Base-by-base conservation (phyloP, 1,140 invertebrate species). In the Calliphora vicina region DNA sequence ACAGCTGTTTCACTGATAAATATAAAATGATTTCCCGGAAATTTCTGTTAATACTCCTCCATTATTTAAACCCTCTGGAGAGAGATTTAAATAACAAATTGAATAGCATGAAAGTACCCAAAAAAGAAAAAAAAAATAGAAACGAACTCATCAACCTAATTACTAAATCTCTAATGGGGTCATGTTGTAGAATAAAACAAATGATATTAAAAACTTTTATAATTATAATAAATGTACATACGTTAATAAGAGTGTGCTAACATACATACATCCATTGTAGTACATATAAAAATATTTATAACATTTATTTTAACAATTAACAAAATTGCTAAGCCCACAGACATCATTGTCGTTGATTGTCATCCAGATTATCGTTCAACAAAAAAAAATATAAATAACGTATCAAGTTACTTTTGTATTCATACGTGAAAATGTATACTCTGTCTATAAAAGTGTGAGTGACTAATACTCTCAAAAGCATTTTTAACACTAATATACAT, bases 301-400 rank as follows among this genome's bases (percentile, higher is more conserved):
- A 25, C n/a, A 23, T 67, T 67, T 67, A 23, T 67, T 67, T 67
- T 23, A 67, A 67, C n/a, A 67, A 67, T 67, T 67, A 67, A 67
- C 50, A 67, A 67, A 67, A 67, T 67, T 67, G 20, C 61, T 1
- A 23, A 67, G 61, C 23, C 20, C 20, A 25, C 8, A 67, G 61
- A 0, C 23, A 67, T 10, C 4, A 23, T 67, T 5, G n/a, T 25
- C 23, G 50, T 57, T 57, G 50, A 67, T 25, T 25, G 10, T 23
- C 61, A 67, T 23, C 61, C 0, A 23, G 20, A 23, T 23, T 25
- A 23, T 23, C n/a, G 23, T 67, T 25, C n/a, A 20, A n/a, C n/a
- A n/a, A n/a, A n/a, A n/a, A 67, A 67, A 67, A 17, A 8, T 35
- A 35, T 35, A 35, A 50, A 50, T n/a, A n/a, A n/a, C n/a, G 45